Evolutionary conservation across 2,888 invertebrate species (phyloP).

Genomic region (Leptodirus hochenwartii): DNA sequence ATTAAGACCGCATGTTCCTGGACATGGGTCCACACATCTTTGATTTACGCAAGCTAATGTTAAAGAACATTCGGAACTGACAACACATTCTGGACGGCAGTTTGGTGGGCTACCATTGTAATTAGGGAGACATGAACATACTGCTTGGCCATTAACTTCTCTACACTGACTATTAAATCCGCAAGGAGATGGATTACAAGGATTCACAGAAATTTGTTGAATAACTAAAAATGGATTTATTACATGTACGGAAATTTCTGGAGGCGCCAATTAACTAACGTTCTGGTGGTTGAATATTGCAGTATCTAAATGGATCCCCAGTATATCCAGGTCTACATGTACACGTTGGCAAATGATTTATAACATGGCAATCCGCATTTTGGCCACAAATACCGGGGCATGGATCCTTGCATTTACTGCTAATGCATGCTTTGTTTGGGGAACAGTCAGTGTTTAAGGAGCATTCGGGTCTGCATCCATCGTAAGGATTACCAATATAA

Average conservation of each 20-base stretch:
- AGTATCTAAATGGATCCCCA: constrained; percentile 43
- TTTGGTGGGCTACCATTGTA: constrained; percentile 40
- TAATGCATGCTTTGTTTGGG: constrained; percentile 30
- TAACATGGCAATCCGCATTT: constrained; percentile 31
- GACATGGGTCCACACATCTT: constrained; percentile 28
- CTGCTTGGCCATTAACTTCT: constrained; percentile 34
- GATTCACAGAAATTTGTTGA: too few relatives aligned
- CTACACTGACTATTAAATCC: constrained; percentile 60
- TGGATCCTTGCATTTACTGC: constrained; percentile 32
- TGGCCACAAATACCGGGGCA: constrained; percentile 32
- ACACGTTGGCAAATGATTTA: constrained; percentile 41
- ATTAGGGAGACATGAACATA: constrained; percentile 38
- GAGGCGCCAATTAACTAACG: constrained; percentile 10
- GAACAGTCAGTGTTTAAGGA: constrained; percentile 23
- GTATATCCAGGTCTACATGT: constrained; percentile 40
- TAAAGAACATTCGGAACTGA: constrained; percentile 34
- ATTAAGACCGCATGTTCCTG: constrained; percentile 33
- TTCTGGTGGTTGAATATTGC: constrained; percentile 16
- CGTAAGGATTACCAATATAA: constrained; percentile 55
- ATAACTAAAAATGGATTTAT: not conserved
- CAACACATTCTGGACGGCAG: constrained; percentile 36
- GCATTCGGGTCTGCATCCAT: constrained; percentile 37
- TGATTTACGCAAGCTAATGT: constrained; percentile 24
- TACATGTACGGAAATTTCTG: not conserved
- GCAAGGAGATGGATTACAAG: constrained; percentile 56